phyloP scores from a whole-genome alignment of 2,888 invertebrate genomes.

The Oligia latruncula region DNA sequence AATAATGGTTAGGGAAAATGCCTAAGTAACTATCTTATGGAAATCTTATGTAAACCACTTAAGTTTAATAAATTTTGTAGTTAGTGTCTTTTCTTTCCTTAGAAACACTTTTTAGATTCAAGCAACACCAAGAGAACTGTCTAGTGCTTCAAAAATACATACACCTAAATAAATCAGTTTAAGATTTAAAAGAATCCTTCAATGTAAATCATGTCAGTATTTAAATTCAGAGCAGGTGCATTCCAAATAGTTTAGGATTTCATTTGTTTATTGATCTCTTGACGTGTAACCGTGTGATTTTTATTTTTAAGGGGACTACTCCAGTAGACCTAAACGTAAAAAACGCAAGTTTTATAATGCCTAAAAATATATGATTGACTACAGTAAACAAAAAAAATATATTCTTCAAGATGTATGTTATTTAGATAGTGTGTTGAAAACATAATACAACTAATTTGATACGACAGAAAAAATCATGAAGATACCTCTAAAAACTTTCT shows the following conservation, averaged over 20 bases:
- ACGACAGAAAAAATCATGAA: too few relatives aligned
- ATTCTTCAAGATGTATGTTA: too few relatives aligned
- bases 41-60: background rate
- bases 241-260: constrained; percentile 50
- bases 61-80: background rate
- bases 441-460: too few relatives aligned
- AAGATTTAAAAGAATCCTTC: constrained; percentile 23
- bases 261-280: constrained; percentile 43
- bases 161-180: constrained; percentile 28
- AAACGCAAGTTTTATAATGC: too few relatives aligned
- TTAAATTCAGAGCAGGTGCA: constrained; percentile 46
- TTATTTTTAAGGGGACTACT: background rate
- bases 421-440: too few relatives aligned
- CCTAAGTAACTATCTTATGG: background rate
- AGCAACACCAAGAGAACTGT: background rate
- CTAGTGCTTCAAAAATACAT: background rate
- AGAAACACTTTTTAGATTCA: background rate
- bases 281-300: constrained; percentile 38
- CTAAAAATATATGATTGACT: too few relatives aligned
- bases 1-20: background rate
- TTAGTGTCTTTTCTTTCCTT: background rate
- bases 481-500: too few relatives aligned
- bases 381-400: too few relatives aligned
- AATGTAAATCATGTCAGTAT: constrained; percentile 41
- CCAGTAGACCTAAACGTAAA: too few relatives aligned